A percentile compares a stretch with the other conserved stretches of the same genome.
Evolutionary conservation across 2,888 invertebrate genomes (phyloP).

Genomic region (Agelastica alni): DNA sequence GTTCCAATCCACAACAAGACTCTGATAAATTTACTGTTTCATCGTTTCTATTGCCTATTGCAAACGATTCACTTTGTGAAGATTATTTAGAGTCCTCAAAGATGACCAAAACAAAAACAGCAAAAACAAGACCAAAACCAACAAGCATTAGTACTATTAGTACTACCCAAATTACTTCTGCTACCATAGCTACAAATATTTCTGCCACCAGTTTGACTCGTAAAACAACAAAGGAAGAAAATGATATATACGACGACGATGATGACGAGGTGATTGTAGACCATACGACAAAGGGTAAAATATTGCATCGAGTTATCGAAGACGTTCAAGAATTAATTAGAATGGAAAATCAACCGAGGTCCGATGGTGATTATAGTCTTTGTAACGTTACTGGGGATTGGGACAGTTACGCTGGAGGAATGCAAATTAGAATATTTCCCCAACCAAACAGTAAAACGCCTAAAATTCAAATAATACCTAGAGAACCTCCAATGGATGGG

Average conservation of each 20-base stretch:
- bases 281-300: constrained; percentile 4
- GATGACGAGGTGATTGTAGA: background rate
- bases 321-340: constrained; percentile 30
- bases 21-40: background rate
- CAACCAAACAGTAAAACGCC: constrained; percentile 6
- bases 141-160: background rate
- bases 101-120: no score
- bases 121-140: background rate
- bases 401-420: constrained; percentile 33
- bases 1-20: constrained; percentile 11
- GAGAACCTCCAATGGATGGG: constrained; percentile 39
- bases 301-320: constrained; percentile 28
- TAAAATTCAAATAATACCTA: constrained; percentile 22
- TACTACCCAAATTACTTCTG: background rate
- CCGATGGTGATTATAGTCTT: constrained; percentile 15
- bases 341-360: constrained; percentile 26
- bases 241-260: background rate
- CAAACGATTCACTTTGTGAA: background rate
- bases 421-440: constrained; percentile 24
- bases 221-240: background rate
- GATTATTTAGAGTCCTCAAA: no score
- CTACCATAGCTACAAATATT: background rate
- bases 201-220: background rate
- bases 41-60: background rate
- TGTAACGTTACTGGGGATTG: constrained; percentile 31